These are phyloP conservation scores for Pyrocephalus nanus DNA, from an alignment of 2,797 vertebrate species.

Conservation along the genomic window DNA sequence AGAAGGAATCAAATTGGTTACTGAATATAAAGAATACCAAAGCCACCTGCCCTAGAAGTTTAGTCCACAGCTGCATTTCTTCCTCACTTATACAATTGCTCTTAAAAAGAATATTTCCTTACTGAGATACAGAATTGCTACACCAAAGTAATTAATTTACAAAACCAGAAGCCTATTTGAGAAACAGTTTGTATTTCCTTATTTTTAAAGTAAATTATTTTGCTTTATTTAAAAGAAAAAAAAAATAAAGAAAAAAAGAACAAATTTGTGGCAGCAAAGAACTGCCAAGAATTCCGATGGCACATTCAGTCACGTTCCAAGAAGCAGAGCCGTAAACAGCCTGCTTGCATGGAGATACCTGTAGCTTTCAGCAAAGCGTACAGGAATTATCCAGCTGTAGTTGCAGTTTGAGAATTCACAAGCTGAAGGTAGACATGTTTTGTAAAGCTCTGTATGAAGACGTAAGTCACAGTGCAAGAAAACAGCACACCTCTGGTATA, in stretches of 20 bases:
- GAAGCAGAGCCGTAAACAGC: background rate
- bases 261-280: accelerated
- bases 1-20: background rate
- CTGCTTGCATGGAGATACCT: background rate
- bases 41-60: background rate
- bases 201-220: background rate
- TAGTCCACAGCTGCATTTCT: background rate
- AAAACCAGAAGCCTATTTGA: background rate
- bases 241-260: background rate
- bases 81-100: background rate
- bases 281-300: background rate
- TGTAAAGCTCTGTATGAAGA: background rate
- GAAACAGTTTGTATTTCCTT: background rate
- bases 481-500: background rate
- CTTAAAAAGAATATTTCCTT: background rate
- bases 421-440: background rate
- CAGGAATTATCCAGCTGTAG: background rate
- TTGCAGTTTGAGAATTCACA: background rate
- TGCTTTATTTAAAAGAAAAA: background rate
- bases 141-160: background rate
- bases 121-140: background rate
- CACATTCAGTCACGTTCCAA: background rate
- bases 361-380: slow-evolving; percentile 4
- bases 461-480: accelerated
- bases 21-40: background rate